phyloP scores from a whole-genome alignment of 2,113 vertebrate species.

The Oreocharis arfaki region DNA sequence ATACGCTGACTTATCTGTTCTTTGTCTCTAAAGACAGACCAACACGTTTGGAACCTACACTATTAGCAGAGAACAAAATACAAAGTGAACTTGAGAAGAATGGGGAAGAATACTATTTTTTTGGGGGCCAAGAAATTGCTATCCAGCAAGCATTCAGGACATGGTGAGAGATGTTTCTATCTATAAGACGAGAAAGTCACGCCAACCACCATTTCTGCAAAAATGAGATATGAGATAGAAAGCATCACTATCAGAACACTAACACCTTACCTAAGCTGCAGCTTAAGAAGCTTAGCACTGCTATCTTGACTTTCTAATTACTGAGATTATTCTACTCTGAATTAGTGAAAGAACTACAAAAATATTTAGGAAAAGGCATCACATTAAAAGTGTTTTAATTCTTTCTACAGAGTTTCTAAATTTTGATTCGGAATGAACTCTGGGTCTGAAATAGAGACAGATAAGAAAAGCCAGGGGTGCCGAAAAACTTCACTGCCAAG shows the following conservation, averaged over 20 bases:
- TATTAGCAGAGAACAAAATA: neutral
- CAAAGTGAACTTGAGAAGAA: neutral
- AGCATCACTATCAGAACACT: neutral
- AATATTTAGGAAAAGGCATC: neutral
- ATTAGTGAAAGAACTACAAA: neutral
- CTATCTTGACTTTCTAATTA: neutral
- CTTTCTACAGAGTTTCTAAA: neutral
- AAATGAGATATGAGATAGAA: neutral
- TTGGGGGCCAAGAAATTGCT: neutral
- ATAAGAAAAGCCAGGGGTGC: neutral
- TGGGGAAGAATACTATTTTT: neutral
- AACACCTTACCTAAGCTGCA: neutral
- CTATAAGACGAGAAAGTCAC: neutral
- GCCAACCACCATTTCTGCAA: neutral
- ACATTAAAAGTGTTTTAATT: rapidly evolving
- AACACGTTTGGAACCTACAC: neutral
- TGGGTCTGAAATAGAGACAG: neutral
- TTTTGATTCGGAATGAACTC: neutral
- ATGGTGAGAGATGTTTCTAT: neutral
- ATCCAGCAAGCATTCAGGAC: neutral
- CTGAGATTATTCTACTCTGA: neutral
- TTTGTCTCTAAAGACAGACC: neutral
- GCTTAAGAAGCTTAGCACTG: neutral
- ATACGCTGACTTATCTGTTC: neutral
- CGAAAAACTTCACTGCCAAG: neutral